Evolutionary conservation across 1,140 invertebrate genomes (phyloP), one percentile per base, ranked within the genome.

Genomic region (Brachionus rubens): DNA sequence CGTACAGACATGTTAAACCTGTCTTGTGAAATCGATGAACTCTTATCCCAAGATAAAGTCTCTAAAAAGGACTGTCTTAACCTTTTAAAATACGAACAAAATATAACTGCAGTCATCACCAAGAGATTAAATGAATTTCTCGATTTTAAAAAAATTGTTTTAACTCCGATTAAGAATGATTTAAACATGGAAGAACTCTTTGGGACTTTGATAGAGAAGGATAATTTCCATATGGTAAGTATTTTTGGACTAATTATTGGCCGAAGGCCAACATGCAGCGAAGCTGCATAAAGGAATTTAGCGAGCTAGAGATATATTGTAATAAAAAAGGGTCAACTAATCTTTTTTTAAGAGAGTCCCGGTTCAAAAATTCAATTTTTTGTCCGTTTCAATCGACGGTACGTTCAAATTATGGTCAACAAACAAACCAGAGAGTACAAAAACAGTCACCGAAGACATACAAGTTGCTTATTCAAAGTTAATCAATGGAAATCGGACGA

Each of bases 191-290:
- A n/a, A 2, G 28, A 26, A 14, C 14, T 33, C 6, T 59, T 59
- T 26, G 54, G 54, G 2, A n/a, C n/a, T 19, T 59, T 59, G n/a
- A 33, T 33, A 16, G 14, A 26, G 0, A 59, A 33, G 16, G 54
- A 59, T 33, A 33, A 14, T 59, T 59, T 59, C 33, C 28, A 59
- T 59, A 14, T 59, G 16, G 54, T 59, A 59, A 59, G 28, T 3
- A 50, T n/a, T 47, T 4, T 3, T 5, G 14, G 3, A 47, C 19
- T 47, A 47, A 3, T 19, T 47, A 47, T 6, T 47, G n/a, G n/a
- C n/a, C n/a, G n/a, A n/a, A n/a, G n/a, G n/a, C n/a, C n/a, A n/a
- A n/a, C n/a, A n/a, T n/a, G n/a, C n/a, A n/a, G n/a, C n/a, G n/a
- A n/a, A n/a, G n/a, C n/a, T n/a, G n/a, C n/a, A n/a, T n/a, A n/a